These are phyloP conservation scores for Sclerodermus sp. DNA, from an alignment of 2,888 invertebrate species.

Conservation along the genomic window DNA sequence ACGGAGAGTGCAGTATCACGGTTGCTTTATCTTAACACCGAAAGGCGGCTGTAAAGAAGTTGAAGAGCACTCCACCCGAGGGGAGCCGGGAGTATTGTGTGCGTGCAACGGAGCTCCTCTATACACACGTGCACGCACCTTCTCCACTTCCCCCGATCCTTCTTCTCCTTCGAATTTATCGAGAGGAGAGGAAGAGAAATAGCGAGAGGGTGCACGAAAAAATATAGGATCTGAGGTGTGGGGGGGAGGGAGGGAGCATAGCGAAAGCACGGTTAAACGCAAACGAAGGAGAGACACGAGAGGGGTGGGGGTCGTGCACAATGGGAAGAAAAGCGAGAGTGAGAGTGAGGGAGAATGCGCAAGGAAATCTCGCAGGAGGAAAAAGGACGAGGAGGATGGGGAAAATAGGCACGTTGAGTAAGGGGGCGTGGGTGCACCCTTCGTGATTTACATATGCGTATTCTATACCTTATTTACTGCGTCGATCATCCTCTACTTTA, in stretches of 20 bases:
- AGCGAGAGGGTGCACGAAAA: neutral
- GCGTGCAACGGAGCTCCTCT: constrained; percentile 29
- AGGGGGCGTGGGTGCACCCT: constrained; percentile 55
- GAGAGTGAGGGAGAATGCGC: constrained; percentile 6
- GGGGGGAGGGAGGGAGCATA: too few species aligned
- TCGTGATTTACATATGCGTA: constrained; percentile 56
- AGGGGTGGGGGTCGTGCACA: neutral
- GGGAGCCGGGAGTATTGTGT: constrained; percentile 30
- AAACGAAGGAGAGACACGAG: neutral
- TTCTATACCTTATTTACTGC: constrained; percentile 53
- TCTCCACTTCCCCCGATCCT: constrained; percentile 1
- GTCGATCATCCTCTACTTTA: constrained; percentile 52
- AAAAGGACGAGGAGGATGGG: constrained; percentile 6
- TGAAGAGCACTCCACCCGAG: constrained; percentile 30
- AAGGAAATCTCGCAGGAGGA: constrained; percentile 8
- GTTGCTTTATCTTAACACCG: constrained; percentile 35
- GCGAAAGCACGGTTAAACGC: too few species aligned
- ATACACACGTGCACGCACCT: constrained; percentile 24
- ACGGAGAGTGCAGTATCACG: constrained; percentile 28
- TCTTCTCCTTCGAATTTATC: constrained; percentile 14
- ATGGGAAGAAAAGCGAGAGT: constrained; percentile 2
- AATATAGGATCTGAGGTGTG: too few species aligned
- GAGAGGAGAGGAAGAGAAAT: constrained; percentile 11
- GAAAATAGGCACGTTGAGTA: constrained; percentile 24
- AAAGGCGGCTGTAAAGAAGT: constrained; percentile 29